A percentile compares a stretch with the other conserved stretches of the same genome.
phyloP scores from a whole-genome alignment of 2,113 vertebrate genomes.

The Oreocharis arfaki region DNA sequence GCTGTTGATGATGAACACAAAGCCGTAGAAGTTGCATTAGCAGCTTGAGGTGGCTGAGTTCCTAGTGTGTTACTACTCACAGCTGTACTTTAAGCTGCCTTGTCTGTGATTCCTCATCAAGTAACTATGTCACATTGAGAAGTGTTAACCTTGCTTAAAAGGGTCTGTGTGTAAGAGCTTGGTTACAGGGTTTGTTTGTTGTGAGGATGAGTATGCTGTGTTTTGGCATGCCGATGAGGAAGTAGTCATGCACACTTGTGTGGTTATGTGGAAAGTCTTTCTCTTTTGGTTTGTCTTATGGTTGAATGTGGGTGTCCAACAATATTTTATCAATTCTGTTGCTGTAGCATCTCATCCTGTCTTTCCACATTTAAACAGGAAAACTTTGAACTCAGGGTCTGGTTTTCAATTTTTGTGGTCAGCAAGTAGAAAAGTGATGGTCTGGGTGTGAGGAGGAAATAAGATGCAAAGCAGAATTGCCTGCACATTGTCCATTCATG shows the following conservation, averaged over 20 bases:
- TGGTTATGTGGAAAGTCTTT: background rate
- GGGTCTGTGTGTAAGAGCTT: background rate
- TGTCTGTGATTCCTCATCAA: background rate
- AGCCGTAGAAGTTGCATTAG: background rate
- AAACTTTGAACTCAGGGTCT: background rate
- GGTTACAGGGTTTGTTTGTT: background rate
- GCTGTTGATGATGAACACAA: background rate
- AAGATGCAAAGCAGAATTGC: background rate
- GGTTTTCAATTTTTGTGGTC: background rate
- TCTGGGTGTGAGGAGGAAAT: background rate
- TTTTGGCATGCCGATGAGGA: background rate
- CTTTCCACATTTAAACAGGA: background rate
- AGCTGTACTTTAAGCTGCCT: background rate
- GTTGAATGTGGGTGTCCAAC: background rate
- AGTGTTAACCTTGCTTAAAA: background rate
- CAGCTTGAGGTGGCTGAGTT: background rate
- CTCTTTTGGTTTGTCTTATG: background rate
- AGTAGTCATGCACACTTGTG: rapidly evolving
- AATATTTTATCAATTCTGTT: background rate
- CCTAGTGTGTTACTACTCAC: background rate
- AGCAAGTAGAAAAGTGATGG: background rate
- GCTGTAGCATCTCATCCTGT: background rate
- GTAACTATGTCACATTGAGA: background rate
- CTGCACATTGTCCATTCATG: background rate
- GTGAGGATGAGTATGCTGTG: background rate